These are phyloP conservation scores for Proterorhinus semilunaris DNA, from an alignment of 2,113 vertebrate genomes.

Conservation along the genomic window DNA sequence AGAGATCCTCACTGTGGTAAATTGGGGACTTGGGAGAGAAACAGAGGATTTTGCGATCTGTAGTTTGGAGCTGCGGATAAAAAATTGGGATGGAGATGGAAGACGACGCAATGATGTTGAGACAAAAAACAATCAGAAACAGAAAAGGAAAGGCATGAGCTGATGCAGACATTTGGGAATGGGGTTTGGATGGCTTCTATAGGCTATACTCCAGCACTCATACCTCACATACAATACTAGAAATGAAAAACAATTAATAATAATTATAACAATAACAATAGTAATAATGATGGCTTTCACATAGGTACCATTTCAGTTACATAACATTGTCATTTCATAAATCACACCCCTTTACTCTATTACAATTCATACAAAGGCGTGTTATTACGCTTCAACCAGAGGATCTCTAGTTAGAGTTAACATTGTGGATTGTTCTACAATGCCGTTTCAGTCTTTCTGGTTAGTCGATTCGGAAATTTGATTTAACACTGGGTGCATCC, in stretches of 20 bases:
- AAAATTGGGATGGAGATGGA: neutral
- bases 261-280: no score
- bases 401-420: no score
- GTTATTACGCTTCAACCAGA: no score
- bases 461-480: neutral
- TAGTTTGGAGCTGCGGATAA: neutral
- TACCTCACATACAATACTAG: neutral
- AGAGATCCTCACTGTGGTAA: constrained; percentile 7
- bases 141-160: neutral
- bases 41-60: constrained; percentile 7
- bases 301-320: no score
- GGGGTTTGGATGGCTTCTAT: neutral
- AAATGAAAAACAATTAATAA: no score
- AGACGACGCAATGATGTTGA: constrained; percentile 2
- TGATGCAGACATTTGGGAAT: neutral
- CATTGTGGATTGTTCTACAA: no score
- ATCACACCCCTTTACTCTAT: no score
- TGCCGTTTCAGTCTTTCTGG: no score
- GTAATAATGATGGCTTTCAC: no score
- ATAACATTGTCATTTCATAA: no score
- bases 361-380: no score
- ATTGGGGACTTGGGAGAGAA: constrained; percentile 18
- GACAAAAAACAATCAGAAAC: neutral
- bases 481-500: neutral
- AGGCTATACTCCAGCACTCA: constrained; percentile 1